Percentiles rank a stretch among this genome's conserved stretches.
Conservation (phyloP, 2,888 invertebrate genomes). For the Synergus umbraculus region DNA sequence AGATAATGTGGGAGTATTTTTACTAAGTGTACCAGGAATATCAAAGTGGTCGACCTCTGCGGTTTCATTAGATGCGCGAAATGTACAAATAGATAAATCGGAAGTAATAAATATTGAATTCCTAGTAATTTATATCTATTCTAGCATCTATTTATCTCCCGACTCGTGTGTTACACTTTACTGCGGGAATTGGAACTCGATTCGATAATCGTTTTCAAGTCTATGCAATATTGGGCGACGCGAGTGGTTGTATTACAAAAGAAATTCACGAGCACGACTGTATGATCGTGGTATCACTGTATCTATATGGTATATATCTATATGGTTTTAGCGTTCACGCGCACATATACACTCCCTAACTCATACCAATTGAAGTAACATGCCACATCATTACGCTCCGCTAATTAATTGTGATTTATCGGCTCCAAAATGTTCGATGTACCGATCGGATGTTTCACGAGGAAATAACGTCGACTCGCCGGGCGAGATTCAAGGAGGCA, state of each 20-base stretch:
- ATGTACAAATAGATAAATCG: not conserved
- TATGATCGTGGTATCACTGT: slow-evolving; percentile 14
- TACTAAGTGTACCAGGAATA: too few species aligned
- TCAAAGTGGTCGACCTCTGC: too few species aligned
- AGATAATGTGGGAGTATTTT: too few species aligned
- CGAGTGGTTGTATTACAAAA: slow-evolving; percentile 6
- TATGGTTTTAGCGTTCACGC: slow-evolving; percentile 34
- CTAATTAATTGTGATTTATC: slow-evolving; percentile 78
- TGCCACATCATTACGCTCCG: slow-evolving; percentile 76
- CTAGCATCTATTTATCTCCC: not conserved
- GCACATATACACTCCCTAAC: slow-evolving; percentile 49
- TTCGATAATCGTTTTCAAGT: slow-evolving; percentile 27
- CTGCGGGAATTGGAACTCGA: not conserved
- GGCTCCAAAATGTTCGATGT: slow-evolving; percentile 66
- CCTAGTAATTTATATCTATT: not conserved
- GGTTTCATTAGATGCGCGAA: not conserved
- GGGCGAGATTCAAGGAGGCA: slow-evolving; percentile 56
- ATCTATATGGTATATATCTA: slow-evolving; percentile 27
- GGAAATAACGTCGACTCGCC: slow-evolving; percentile 57
- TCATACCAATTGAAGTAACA: slow-evolving; percentile 75
- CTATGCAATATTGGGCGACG: slow-evolving; percentile 27
- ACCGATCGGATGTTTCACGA: slow-evolving; percentile 60
- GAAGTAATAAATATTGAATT: not conserved
- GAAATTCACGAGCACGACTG: slow-evolving; percentile 36
- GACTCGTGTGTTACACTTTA: slow-evolving; percentile 9